Percentiles rank a stretch among this genome's conserved stretches.
Conservation (phyloP, 2,797 vertebrate genomes). For the Parauchenoglanis punctatus region DNA sequence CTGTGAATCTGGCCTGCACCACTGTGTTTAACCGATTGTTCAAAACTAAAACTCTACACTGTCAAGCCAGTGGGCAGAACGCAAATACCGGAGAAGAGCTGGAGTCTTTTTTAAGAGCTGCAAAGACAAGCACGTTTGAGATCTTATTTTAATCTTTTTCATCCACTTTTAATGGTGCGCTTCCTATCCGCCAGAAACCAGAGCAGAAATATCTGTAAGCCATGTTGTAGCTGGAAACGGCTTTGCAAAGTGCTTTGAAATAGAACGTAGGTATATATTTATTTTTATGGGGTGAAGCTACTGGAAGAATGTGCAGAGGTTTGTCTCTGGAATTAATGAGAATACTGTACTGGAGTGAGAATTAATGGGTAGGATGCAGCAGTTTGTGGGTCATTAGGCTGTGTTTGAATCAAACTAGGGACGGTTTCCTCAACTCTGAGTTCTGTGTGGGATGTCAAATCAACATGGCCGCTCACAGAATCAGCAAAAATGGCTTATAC, state of each 20-base stretch:
- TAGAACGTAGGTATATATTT: constrained; percentile 84
- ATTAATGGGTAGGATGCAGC: neutral
- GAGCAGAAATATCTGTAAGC: constrained; percentile 76
- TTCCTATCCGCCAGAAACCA: constrained; percentile 70
- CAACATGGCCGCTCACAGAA: neutral
- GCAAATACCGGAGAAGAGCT: constrained; percentile 59
- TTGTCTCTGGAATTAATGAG: constrained; percentile 70
- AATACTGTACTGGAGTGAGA: constrained; percentile 35
- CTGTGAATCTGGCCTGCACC: constrained; percentile 30
- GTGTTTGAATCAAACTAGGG: neutral
- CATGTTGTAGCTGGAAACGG: constrained; percentile 70
- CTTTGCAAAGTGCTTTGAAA: constrained; percentile 75
- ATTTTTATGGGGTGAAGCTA: constrained; percentile 76
- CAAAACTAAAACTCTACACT: constrained; percentile 66
- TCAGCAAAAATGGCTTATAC: neutral
- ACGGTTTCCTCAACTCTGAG: neutral
- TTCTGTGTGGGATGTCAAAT: neutral
- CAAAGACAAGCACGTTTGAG: constrained; percentile 73
- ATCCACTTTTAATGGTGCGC: constrained; percentile 77
- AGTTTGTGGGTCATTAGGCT: neutral
- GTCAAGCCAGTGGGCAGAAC: constrained; percentile 71
- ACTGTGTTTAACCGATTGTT: constrained; percentile 77
- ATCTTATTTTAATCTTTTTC: constrained; percentile 76
- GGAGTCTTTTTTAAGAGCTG: constrained; percentile 73
- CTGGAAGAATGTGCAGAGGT: constrained; percentile 71